Conservation (phyloP, 1,140 invertebrate genomes). For the Drosophila repletoides region DNA sequence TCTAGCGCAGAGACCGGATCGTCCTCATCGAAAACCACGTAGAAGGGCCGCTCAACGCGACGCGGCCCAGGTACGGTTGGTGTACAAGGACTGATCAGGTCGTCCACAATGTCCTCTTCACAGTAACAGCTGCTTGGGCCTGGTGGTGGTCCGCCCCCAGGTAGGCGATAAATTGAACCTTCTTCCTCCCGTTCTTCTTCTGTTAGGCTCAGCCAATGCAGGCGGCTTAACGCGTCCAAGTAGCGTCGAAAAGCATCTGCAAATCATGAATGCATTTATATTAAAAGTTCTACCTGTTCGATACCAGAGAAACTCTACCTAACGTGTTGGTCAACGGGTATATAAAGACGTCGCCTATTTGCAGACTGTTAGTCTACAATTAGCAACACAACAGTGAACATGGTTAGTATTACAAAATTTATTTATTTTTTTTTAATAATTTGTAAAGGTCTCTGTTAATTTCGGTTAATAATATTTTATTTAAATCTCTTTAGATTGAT, state of each 20-base stretch:
- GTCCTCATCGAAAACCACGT: constrained; percentile 4
- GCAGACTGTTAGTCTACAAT: constrained; percentile 40
- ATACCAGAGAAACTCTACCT: too few species aligned
- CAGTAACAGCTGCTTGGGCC: constrained; percentile 2
- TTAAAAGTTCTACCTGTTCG: constrained; percentile 17
- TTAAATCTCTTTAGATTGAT: constrained; percentile 19
- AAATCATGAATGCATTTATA: constrained; percentile 21
- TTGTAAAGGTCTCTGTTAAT: too few species aligned
- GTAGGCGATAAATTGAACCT: constrained; percentile 25
- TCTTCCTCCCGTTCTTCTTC: not conserved
- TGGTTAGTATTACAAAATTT: constrained; percentile 60
- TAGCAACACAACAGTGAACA: constrained; percentile 32
- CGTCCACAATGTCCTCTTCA: not conserved
- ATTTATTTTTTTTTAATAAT: too few species aligned
- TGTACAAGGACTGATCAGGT: too few species aligned
- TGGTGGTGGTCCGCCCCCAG: constrained; percentile 25
- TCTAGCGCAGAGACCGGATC: constrained; percentile 10
- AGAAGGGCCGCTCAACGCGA: not conserved
- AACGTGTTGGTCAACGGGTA: constrained; percentile 4
- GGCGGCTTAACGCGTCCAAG: not conserved
- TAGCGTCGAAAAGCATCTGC: constrained; percentile 35
- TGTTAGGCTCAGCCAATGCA: too few species aligned
- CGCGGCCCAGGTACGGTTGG: not conserved
- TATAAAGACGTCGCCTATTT: constrained; percentile 33
- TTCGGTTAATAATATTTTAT: not conserved